Conservation (phyloP, 2,888 invertebrate genomes). For the Apodemia hepburni region DNA sequence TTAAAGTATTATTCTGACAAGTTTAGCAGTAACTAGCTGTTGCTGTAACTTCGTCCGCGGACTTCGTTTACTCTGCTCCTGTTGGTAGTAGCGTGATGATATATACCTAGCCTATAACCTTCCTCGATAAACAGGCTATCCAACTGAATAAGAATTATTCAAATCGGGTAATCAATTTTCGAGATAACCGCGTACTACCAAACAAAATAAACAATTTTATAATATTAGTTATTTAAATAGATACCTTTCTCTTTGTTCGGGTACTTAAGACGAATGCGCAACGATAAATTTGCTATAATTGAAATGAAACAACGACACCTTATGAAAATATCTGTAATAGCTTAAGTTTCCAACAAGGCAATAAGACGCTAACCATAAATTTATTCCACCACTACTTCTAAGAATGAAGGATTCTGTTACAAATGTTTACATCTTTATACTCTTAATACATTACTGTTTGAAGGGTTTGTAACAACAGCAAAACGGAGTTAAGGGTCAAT, state of each 20-base stretch:
- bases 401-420: constrained; percentile 15
- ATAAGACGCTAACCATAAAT: constrained; percentile 4
- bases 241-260: neutral
- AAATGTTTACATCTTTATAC: neutral
- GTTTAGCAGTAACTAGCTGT: no score
- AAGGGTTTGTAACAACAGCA: neutral
- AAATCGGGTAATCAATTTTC: no score
- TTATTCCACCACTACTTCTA: neutral
- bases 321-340: constrained; percentile 1
- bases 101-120: no score
- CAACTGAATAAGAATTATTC: no score
- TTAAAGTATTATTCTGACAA: no score
- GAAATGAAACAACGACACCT: constrained; percentile 4
- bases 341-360: constrained; percentile 4
- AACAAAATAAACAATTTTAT: no score
- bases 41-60: no score
- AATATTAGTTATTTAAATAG: no score
- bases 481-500: constrained; percentile 26
- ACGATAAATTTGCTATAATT: neutral
- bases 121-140: no score
- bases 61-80: no score
- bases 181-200: no score
- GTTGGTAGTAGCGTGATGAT: no score
- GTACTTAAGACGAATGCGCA: neutral
- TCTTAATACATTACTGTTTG: neutral